A percentile compares a stretch with the other conserved stretches of the same genome.
These are phyloP conservation scores for Dasyprocta punctata DNA, from an alignment of 2,113 vertebrate species.

Conservation along the genomic window DNA sequence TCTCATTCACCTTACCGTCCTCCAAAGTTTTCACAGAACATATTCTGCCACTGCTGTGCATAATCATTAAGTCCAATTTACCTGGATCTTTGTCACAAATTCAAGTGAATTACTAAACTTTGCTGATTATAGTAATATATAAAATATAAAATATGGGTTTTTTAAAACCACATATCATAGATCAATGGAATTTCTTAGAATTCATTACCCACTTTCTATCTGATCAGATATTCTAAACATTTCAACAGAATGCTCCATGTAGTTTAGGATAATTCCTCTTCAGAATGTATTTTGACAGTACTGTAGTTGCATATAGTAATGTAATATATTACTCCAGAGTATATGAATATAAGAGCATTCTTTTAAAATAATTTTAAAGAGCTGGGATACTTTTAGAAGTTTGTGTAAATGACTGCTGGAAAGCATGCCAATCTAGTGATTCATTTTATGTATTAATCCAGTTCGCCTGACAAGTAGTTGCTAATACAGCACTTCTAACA, in stretches of 20 bases:
- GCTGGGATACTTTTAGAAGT: constrained; percentile 57
- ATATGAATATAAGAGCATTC: constrained; percentile 30
- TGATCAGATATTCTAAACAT: constrained; percentile 32
- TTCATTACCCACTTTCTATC: constrained; percentile 26
- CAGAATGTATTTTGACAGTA: constrained; percentile 32
- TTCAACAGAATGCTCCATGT: background rate
- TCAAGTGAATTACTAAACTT: background rate
- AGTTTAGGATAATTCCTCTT: constrained; percentile 44
- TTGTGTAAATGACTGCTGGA: constrained; percentile 73
- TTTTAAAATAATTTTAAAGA: constrained; percentile 65
- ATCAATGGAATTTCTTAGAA: background rate
- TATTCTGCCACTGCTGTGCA: background rate
- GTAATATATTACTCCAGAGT: constrained; percentile 43
- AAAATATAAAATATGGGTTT: background rate
- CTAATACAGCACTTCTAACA: constrained; percentile 82
- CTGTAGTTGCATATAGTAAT: constrained; percentile 9
- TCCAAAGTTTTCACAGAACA: constrained; percentile 1
- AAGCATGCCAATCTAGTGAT: constrained; percentile 71
- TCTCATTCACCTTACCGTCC: background rate
- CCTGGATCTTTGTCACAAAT: background rate
- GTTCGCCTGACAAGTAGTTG: constrained; percentile 75
- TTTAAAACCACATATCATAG: constrained; percentile 16
- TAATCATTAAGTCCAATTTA: background rate
- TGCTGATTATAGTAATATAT: background rate
- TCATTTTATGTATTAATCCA: constrained; percentile 63